Conservation (phyloP, 2,888 invertebrate species). For the Lordiphosa andalusiaca region DNA sequence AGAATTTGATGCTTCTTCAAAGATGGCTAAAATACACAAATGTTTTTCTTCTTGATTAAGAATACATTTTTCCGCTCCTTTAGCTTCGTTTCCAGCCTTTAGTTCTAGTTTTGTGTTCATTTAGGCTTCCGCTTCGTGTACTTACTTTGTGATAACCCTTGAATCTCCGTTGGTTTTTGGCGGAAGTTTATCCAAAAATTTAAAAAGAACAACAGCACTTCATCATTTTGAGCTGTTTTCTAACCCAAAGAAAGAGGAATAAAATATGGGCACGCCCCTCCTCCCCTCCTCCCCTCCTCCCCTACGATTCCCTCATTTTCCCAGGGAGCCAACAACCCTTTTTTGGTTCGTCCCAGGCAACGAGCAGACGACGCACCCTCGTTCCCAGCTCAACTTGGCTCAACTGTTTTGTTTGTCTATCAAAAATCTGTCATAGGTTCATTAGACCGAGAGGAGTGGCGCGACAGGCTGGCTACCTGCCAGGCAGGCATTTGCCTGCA, state of each 20-base stretch:
- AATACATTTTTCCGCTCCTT: too few relatives aligned
- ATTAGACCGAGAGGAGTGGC: not conserved
- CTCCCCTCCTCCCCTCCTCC: too few relatives aligned
- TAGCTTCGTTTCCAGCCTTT: not conserved
- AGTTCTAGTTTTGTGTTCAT: not conserved
- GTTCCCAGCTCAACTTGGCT: conserved; percentile 10
- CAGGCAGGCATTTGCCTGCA: conserved; percentile 18
- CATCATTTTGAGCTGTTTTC: conserved; percentile 42
- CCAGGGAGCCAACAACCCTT: conserved; percentile 38
- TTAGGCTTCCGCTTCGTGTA: conserved; percentile 3
- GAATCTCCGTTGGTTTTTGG: conserved; percentile 4
- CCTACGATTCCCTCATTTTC: conserved; percentile 16
- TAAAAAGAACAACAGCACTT: conserved; percentile 22
- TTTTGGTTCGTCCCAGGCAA: conserved; percentile 10
- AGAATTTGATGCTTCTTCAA: too few relatives aligned
- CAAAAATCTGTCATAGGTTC: conserved; percentile 53
- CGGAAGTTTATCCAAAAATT: conserved; percentile 28
- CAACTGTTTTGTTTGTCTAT: conserved; percentile 36
- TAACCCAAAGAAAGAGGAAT: conserved; percentile 48
- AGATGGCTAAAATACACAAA: too few relatives aligned
- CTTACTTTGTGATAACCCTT: not conserved
- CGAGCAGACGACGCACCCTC: conserved; percentile 29
- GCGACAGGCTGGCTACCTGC: conserved; percentile 22
- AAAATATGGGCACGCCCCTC: conserved; percentile 22
- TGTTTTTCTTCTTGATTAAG: not conserved